Evolutionary conservation across 1,140 invertebrate species (phyloP).

Genomic region (Diabrotica virgifera): DNA sequence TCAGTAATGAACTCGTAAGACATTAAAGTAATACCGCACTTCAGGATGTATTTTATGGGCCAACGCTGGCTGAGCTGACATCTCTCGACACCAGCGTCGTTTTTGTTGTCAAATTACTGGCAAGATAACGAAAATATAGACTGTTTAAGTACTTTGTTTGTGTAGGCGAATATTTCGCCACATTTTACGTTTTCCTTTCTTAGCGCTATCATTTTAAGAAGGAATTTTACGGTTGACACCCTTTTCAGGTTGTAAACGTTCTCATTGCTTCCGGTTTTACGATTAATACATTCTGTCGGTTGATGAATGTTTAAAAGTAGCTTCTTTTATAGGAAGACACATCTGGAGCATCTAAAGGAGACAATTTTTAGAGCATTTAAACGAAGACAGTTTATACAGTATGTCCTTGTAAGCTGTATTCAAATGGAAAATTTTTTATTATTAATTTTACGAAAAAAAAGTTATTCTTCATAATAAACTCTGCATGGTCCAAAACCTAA

Average conservation of each 20-base stretch:
- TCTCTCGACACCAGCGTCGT: background rate
- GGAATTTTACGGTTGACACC: background rate
- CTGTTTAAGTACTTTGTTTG: slow-evolving; percentile 2
- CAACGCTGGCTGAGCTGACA: background rate
- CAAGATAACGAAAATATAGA: slow-evolving; percentile 2
- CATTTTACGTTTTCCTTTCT: background rate
- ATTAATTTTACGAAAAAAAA: too few species aligned
- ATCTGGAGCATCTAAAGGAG: too few species aligned
- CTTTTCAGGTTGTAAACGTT: background rate
- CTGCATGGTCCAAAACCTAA: too few species aligned
- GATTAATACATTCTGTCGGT: too few species aligned
- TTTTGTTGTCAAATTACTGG: slow-evolving; percentile 2
- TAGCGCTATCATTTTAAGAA: background rate
- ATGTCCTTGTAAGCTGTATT: too few species aligned
- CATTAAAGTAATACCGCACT: background rate
- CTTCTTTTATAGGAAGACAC: too few species aligned
- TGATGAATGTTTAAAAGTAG: too few species aligned
- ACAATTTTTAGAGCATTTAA: too few species aligned
- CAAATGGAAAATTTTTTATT: too few species aligned
- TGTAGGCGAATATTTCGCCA: background rate
- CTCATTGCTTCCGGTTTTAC: too few species aligned
- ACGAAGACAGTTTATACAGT: too few species aligned
- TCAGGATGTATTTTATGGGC: background rate
- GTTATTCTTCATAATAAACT: too few species aligned
- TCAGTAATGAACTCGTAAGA: background rate